Base-by-base conservation (phyloP, 2,888 invertebrate genomes). In the Polyommatus icarus region DNA sequence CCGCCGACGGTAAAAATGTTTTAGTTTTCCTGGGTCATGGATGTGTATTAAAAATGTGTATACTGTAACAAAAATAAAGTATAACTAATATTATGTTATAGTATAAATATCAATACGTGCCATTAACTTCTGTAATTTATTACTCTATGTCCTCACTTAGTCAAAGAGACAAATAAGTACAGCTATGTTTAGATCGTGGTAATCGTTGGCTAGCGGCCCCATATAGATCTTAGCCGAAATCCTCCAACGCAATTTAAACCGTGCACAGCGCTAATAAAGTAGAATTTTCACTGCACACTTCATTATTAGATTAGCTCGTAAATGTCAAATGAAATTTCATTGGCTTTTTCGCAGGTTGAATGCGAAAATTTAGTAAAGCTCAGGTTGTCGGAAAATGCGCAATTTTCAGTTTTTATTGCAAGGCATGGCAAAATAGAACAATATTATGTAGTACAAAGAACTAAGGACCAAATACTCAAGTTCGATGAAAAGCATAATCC, bases 161-260 rank as follows among this genome's bases (percentile, higher is more conserved):
- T 67, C 67, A 67, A 67, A 67, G 67, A 67, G 67, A 67, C 67
- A 67, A 67, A 67, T 32, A 67, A 67, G 32, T 32, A 67, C 67
- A 32, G 67, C 67, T 67, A 67, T 67, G 29, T 67, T 67, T 32
- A 67, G 67, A 67, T 29, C 67, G 32, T 67, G 29, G 67, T 67
- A 67, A 67, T 67, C 67, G 67, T 67, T 32, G 15, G 29, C 67
- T 67, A 29, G 67, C 6, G 67, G 61, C 61, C 12, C 67, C 15
- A 15, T 67, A 29, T 67, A 24, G 61, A 67, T 67, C 29, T 32
- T 29, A 32, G 6, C 29, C 29, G 15, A 29, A 67, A 18, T 20
- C 18, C 67, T 18, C 15, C 67, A 67, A 67, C 15, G 67, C 29
- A 32, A 67, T 67, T 67, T 67, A 29, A 32, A 0, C 67, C 67